These are phyloP conservation scores for Dolichotis patagonum DNA, from an alignment of 2,113 vertebrate genomes.

Conservation along the genomic window DNA sequence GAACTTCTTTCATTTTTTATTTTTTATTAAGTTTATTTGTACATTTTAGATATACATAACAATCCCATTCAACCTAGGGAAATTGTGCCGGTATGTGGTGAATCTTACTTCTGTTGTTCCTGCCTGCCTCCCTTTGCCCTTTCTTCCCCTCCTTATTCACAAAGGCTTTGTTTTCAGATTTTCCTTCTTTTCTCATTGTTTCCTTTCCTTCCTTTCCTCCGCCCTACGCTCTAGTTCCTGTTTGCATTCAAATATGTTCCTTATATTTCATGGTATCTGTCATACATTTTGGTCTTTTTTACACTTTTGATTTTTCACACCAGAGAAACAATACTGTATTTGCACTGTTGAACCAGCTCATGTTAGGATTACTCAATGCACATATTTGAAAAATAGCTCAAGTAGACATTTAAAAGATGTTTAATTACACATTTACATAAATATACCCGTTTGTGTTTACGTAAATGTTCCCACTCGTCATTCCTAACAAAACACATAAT, in stretches of 20 bases:
- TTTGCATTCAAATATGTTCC: neutral
- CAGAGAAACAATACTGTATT: neutral
- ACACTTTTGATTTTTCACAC: neutral
- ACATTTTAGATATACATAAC: neutral
- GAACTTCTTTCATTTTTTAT: neutral
- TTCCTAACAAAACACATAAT: neutral
- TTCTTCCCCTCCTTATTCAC: neutral
- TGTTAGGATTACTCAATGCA: neutral
- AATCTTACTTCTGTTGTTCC: neutral
- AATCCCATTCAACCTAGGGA: neutral
- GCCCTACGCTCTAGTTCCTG: neutral
- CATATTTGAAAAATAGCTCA: neutral
- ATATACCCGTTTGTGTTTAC: neutral
- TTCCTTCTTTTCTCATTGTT: neutral
- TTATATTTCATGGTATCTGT: neutral
- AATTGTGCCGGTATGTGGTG: rapidly evolving
- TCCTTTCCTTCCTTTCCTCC: neutral
- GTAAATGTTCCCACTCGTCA: neutral
- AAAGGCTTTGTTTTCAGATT: neutral
- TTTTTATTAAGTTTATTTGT: neutral
- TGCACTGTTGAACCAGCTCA: neutral
- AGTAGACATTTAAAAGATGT: neutral
- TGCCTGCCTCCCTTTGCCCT: neutral
- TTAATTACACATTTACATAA: neutral
- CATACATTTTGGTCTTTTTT: neutral